Percentiles rank a stretch among this genome's conserved stretches.
Conservation (phyloP, 2,888 invertebrate species). For the Cinara cedri region DNA sequence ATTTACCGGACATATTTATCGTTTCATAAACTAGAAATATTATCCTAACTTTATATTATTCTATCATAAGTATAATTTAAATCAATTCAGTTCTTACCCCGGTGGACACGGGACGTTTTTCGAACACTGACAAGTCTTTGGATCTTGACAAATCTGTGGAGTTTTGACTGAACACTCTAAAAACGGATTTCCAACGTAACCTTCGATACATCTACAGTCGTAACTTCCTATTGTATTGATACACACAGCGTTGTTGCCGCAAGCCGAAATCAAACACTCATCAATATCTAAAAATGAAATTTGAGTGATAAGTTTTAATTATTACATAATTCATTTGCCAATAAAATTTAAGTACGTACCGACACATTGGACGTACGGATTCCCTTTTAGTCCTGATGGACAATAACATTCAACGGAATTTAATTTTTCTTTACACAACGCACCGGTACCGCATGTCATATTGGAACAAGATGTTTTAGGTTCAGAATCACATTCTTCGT, state of each 20-base stretch:
- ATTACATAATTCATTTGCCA: not conserved
- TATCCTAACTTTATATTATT: not conserved
- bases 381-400: constrained; percentile 82
- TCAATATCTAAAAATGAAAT: constrained; percentile 69
- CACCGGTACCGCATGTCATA: constrained; percentile 77
- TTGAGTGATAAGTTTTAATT: not conserved
- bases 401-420: constrained; percentile 82
- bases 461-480: constrained; percentile 72
- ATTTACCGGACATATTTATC: not conserved
- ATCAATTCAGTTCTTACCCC: constrained; percentile 64
- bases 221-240: constrained; percentile 85
- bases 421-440: constrained; percentile 78
- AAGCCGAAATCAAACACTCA: constrained; percentile 79
- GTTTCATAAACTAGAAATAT: not conserved
- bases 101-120: constrained; percentile 76
- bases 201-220: constrained; percentile 75
- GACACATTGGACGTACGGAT: constrained; percentile 83
- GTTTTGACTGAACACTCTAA: constrained; percentile 76
- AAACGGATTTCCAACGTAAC: constrained; percentile 67
- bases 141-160: constrained; percentile 74
- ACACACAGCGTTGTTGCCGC: constrained; percentile 84
- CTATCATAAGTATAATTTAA: no score
- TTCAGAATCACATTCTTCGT: constrained; percentile 77
- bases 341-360: constrained; percentile 63
- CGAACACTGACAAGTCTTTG: constrained; percentile 74